phyloP scores from a whole-genome alignment of 2,888 invertebrate genomes.

The Rosalia funebris region DNA sequence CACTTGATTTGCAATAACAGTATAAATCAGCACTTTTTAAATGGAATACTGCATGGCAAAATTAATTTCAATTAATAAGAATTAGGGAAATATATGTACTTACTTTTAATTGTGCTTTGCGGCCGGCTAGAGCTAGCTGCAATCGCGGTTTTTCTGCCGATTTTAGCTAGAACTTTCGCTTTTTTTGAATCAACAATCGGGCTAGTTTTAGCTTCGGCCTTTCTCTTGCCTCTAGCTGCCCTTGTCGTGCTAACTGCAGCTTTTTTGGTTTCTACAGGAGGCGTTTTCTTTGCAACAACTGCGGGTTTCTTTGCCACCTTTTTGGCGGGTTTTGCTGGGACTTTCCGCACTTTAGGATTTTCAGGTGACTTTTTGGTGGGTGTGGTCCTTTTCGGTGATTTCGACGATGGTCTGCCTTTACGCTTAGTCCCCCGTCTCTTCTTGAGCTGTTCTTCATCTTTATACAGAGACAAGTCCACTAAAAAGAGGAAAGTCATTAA shows the following conservation, averaged over 20 bases:
- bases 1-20: no score
- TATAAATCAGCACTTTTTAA: no score
- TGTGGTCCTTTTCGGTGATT: conserved; percentile 29
- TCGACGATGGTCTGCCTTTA: conserved; percentile 45
- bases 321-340: conserved; percentile 42
- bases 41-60: no score
- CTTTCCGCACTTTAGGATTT: conserved; percentile 53
- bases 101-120: conserved; percentile 37
- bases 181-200: conserved; percentile 63
- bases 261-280: conserved; percentile 27
- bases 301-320: conserved; percentile 24
- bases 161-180: conserved; percentile 62
- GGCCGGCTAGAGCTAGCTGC: conserved; percentile 24
- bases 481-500: conserved; percentile 49
- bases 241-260: conserved; percentile 43
- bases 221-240: conserved; percentile 54
- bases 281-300: conserved; percentile 7
- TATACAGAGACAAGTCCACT: conserved; percentile 87
- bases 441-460: conserved; percentile 81
- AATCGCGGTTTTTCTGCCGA: conserved; percentile 56
- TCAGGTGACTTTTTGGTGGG: conserved; percentile 50
- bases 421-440: conserved; percentile 63
- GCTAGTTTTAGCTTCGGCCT: conserved; percentile 45
- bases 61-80: no score
- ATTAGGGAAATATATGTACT: no score